These are phyloP conservation scores for Zaprionus gabonicus DNA, from an alignment of 1,140 invertebrate genomes.

Conservation along the genomic window DNA sequence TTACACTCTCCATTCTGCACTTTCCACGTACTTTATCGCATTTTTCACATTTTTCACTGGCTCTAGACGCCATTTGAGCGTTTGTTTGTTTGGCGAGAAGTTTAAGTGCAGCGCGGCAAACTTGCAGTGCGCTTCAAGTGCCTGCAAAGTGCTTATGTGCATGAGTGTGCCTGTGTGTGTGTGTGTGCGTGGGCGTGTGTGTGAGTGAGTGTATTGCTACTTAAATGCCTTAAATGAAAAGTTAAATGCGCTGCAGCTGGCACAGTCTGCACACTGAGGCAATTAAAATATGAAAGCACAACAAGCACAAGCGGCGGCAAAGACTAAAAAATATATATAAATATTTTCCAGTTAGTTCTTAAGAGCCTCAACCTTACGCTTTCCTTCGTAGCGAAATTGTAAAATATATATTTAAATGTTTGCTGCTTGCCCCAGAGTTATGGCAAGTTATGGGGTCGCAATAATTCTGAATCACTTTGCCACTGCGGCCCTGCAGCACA, in stretches of 20 bases:
- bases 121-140: conserved; percentile 47
- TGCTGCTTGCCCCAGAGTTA: background rate
- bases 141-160: conserved; percentile 17
- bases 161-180: conserved; percentile 7
- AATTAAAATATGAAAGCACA: conserved; percentile 42
- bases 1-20: conserved; percentile 28
- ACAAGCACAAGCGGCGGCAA: background rate
- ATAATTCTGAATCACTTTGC: conserved; percentile 12
- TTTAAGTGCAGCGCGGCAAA: conserved; percentile 51
- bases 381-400: background rate
- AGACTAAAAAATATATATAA: conserved; percentile 6
- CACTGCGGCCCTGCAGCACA: background rate
- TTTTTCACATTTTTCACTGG: conserved; percentile 24
- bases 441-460: background rate
- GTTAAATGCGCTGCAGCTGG: conserved; percentile 50
- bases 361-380: background rate
- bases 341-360: conserved; percentile 10
- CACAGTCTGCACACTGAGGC: conserved; percentile 21
- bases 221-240: conserved; percentile 66
- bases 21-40: conserved; percentile 40
- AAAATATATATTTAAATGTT: background rate
- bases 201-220: conserved; percentile 26
- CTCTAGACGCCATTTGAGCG: conserved; percentile 44
- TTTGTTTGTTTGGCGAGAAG: conserved; percentile 47
- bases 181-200: background rate